Base-by-base conservation (phyloP, 2,797 vertebrate genomes). In the Acanthiza pusilla region DNA sequence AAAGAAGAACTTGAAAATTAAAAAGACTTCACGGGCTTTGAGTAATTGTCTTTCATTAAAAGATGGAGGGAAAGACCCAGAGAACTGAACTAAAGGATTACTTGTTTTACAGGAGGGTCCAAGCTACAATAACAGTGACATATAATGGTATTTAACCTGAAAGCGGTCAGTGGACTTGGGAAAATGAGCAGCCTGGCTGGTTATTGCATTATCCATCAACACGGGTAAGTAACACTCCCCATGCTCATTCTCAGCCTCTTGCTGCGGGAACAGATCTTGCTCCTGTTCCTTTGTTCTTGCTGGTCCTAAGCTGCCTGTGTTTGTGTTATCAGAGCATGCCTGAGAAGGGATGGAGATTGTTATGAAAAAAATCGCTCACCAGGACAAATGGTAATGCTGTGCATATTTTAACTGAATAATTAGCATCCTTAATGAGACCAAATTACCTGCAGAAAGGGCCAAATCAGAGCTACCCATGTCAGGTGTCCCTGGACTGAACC, bases 331-430 rank as follows among this genome's bases (percentile, higher is more conserved):
- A 66, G 57, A 82, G 55, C 16, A 29, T 71, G 58, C 29, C 36
- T 73, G 27, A 73, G 57, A 62, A 86, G 5, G 45, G 16, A 58
- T 36, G 70, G 42, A 58, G 25, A 29, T 32, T 62, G 30, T 51
- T 55, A 72, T 2, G 30, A 40, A 67, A 34, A 67, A 29, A 48
- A 30, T n/a, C 0, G 0, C 25, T 58, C 21, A 13, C 10, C 4
- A 87, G 42, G 45, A 48, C 26, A 75, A 88, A 65, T 9, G 3
- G 16, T 61, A 68, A 61, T 29, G 27, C 32, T 89, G 81, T 30
- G 15, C 3, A 5, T 32, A 61, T 81, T 81, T 54, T 54, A 73
- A 36, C 34, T 32, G 23, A 73, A 54, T 16, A 23, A 40, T 43
- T 16, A 51, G 13, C 58, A 50, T 53, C 15, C 23, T 27, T 61